These are phyloP conservation scores for Isichthys henryi DNA, from an alignment of 2,113 vertebrate genomes.

Conservation along the genomic window DNA sequence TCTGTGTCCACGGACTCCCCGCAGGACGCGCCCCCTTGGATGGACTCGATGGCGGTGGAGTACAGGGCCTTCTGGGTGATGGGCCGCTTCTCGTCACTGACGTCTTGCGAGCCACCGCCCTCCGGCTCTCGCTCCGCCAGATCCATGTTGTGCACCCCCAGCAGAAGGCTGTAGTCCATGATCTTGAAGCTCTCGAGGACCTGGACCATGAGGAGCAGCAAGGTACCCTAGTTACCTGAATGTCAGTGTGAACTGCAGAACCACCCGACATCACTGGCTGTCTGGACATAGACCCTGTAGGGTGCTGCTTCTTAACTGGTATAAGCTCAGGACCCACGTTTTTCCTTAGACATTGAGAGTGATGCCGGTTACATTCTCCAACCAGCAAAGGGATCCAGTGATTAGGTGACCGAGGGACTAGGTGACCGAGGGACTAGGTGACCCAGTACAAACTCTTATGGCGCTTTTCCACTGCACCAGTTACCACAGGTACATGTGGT, in stretches of 20 bases:
- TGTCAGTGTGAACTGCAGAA: neutral
- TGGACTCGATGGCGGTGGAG: slow-evolving; percentile 97
- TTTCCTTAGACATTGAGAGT: neutral
- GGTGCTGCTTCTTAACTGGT: neutral
- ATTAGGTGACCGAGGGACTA: neutral
- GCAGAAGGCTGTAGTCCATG: slow-evolving; percentile 97
- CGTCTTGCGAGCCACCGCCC: slow-evolving; percentile 74
- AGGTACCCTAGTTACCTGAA: neutral
- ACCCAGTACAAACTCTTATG: neutral
- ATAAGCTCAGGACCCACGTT: neutral
- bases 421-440: neutral
- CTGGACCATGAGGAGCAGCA: slow-evolving; percentile 47
- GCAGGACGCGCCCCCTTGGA: slow-evolving; percentile 86
- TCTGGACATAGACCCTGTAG: neutral
- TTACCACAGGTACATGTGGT: neutral
- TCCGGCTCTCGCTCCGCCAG: slow-evolving; percentile 83
- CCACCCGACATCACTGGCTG: neutral
- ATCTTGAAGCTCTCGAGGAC: slow-evolving; percentile 98
- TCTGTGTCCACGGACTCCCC: slow-evolving; percentile 88
- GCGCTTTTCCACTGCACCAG: neutral
- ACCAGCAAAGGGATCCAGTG: neutral
- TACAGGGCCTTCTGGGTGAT: slow-evolving; percentile 94
- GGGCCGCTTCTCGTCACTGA: slow-evolving; percentile 80
- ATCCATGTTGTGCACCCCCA: slow-evolving; percentile 95
- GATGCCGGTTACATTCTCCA: neutral